These are phyloP conservation scores for Hirudo medicinalis DNA, from an alignment of 1,140 invertebrate species.

Conservation along the genomic window DNA sequence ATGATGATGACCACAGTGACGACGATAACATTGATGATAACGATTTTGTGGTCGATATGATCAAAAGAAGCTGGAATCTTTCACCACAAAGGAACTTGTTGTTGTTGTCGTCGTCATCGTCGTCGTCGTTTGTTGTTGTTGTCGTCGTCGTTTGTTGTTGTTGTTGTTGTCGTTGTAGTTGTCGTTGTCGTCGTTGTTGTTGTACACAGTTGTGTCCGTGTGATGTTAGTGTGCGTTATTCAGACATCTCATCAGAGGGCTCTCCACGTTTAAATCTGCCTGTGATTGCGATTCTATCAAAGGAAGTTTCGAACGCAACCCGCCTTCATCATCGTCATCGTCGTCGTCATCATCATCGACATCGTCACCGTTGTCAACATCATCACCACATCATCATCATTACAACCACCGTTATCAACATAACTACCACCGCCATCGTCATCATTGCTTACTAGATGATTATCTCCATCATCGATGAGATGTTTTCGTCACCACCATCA, in stretches of 20 bases:
- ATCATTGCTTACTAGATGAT: no score
- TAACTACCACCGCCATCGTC: neutral
- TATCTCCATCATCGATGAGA: no score
- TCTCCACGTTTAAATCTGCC: no score
- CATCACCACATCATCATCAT: neutral
- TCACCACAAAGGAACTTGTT: neutral
- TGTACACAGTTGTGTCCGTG: neutral
- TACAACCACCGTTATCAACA: neutral
- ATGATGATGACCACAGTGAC: neutral
- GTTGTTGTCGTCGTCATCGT: neutral
- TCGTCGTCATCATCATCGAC: neutral
- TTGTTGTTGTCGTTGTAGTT: neutral
- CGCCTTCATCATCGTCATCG: no score
- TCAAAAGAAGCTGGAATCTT: neutral
- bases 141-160: neutral
- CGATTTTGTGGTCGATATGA: neutral
- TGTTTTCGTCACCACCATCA: neutral
- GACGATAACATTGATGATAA: neutral
- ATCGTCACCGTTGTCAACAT: neutral
- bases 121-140: neutral
- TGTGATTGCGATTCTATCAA: no score
- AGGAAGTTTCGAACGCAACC: no score
- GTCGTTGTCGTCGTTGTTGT: constrained; percentile 8
- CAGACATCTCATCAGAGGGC: neutral
- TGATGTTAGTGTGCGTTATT: neutral